These are phyloP conservation scores for Drepanosiphum platanoidis DNA, from an alignment of 2,888 invertebrate species.

Conservation along the genomic window DNA sequence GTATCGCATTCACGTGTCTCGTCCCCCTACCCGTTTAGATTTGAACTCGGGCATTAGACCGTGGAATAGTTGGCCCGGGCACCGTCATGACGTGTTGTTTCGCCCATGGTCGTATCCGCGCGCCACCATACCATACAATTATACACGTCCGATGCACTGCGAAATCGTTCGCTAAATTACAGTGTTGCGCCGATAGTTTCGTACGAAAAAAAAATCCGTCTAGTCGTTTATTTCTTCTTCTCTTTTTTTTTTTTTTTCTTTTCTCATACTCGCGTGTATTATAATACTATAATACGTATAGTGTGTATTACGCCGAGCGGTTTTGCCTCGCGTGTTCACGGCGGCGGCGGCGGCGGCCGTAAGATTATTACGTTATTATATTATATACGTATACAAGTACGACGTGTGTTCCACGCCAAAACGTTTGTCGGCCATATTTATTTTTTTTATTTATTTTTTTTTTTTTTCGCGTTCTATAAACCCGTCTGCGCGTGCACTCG, in stretches of 20 bases:
- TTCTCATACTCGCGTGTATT: too few species aligned
- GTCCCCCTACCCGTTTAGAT: too few species aligned
- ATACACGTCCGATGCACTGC: too few species aligned
- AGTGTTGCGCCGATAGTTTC: not conserved
- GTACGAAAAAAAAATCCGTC: not conserved
- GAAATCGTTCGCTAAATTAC: too few species aligned
- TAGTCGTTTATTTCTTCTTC: not conserved
- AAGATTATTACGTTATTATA: not conserved
- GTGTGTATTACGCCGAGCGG: not conserved
- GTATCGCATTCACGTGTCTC: too few species aligned
- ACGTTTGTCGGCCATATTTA: slow-evolving; percentile 31
- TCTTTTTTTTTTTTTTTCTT: too few species aligned
- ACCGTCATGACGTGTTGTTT: too few species aligned
- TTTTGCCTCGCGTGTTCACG: slow-evolving; percentile 19
- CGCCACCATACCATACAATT: too few species aligned
- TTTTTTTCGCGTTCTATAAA: not conserved
- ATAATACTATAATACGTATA: too few species aligned
- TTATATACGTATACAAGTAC: not conserved
- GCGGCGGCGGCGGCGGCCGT: not conserved
- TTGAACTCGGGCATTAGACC: too few species aligned
- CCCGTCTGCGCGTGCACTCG: not conserved
- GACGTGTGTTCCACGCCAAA: slow-evolving; percentile 21
- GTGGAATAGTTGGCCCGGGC: too few species aligned
- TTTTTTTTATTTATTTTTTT: not conserved
- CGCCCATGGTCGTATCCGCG: too few species aligned